These are phyloP conservation scores for Uropetala carovei DNA, from an alignment of 2,888 invertebrate genomes.

Conservation along the genomic window DNA sequence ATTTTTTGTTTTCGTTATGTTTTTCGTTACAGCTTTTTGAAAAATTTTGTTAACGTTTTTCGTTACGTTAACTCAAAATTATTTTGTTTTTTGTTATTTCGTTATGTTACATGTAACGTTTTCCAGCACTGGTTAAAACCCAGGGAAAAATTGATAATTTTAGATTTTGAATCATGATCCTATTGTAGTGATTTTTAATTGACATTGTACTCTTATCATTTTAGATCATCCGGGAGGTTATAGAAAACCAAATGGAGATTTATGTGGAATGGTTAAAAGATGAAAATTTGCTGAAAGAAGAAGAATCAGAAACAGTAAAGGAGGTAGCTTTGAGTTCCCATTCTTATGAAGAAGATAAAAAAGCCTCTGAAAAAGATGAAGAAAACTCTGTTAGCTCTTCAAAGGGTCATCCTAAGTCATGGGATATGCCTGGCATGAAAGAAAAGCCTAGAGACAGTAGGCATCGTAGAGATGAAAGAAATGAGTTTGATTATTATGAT, in stretches of 20 bases:
- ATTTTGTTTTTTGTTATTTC: no score
- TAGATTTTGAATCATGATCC: no score
- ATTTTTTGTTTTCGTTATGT: no score
- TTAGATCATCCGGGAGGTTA: constrained; percentile 73
- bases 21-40: no score
- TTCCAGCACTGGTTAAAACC: no score
- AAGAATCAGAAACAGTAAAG: neutral
- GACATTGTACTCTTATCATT: neutral
- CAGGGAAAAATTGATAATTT: no score
- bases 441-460: neutral
- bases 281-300: constrained; percentile 13
- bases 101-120: no score
- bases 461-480: neutral
- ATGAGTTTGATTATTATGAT: neutral
- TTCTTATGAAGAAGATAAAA: neutral
- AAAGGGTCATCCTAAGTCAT: neutral
- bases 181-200: neutral
- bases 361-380: neutral
- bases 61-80: no score
- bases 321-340: neutral
- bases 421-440: neutral
- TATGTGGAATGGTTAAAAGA: constrained; percentile 70
- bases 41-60: no score
- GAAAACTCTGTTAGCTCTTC: neutral
- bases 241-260: constrained; percentile 74